Evolutionary conservation across 35 echinoderm and acorn worm species (phyloP), one percentile per base, ranked within the genome.

Genomic region (Apostichopus parvimensis): DNA sequence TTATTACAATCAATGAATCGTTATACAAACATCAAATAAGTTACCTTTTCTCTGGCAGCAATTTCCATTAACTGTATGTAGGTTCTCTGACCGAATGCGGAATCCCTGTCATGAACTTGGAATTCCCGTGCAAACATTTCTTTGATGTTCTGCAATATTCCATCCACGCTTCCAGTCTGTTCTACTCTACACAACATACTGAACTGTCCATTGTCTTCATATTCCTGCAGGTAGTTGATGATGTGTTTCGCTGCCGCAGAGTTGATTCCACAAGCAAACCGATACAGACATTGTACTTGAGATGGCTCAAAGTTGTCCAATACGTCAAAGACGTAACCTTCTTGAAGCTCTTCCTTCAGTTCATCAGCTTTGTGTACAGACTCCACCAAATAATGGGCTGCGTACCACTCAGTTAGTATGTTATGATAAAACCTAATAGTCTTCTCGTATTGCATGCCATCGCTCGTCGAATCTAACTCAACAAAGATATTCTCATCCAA

Each of bases 261-360:
- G 8, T 83, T 83, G 15, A 83, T 54, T 54, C 80, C 80, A 83
- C 80, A 83, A 21, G 80, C 53, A 21, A 83, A 83, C 5, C 80
- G 53, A 83, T 83, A 83, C 10, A 83, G 9, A 75, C 21, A 75
- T 18, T 75, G 71, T 20, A 6, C 6, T 20, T 18, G 17, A 75
- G 71, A 75, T 18, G 71, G 71, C n/a, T 75, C 71, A 8, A 75
- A 20, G 71, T n/a, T 22, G 14, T 75, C 71, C 15, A 75, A 18
- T 7, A 75, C n/a, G n/a, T 75, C 71, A 20, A 75, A 13, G 17
- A 22, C n/a, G 7, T 75, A 18, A 18, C 6, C 17, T n/a, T 75
- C 71, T 75, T 12, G 12, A 7, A 75, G 71, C 17, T 18, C 53
- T 1, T 75, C 71, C 14, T 6, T 22, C 21, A 75, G 6, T 22